These are phyloP conservation scores for Pachliopta kotzebuea DNA, from an alignment of 2,888 invertebrate species.

Conservation along the genomic window DNA sequence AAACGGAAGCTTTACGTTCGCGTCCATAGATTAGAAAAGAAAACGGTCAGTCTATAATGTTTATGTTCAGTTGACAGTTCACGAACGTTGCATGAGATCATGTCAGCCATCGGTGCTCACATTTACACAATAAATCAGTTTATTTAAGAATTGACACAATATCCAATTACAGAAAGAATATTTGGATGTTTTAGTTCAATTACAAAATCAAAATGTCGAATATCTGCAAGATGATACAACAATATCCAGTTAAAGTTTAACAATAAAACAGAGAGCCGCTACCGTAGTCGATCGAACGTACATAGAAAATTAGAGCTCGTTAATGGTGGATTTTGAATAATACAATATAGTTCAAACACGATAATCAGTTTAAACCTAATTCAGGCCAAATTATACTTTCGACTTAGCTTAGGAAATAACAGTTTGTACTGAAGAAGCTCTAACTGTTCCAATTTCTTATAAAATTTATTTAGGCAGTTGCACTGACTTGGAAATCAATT, in stretches of 20 bases:
- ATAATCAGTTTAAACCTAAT: constrained; percentile 7
- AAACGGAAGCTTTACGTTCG: constrained; percentile 51
- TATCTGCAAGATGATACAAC: constrained; percentile 15
- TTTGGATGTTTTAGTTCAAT: constrained; percentile 15
- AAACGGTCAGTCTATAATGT: constrained; percentile 54
- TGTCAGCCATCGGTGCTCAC: constrained; percentile 47
- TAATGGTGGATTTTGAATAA: constrained; percentile 5
- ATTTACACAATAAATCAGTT: constrained; percentile 37
- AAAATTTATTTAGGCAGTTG: constrained; percentile 26
- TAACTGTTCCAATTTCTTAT: constrained; percentile 25
- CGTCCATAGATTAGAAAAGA: constrained; percentile 42
- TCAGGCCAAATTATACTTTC: constrained; percentile 23
- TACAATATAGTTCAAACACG: constrained; percentile 17
- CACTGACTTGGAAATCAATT: constrained; percentile 13
- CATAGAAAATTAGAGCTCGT: constrained; percentile 1
- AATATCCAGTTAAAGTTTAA: background rate
- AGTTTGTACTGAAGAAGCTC: constrained; percentile 31
- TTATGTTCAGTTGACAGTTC: constrained; percentile 45
- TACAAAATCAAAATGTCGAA: constrained; percentile 14
- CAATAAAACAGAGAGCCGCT: constrained; percentile 20
- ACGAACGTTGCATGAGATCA: constrained; percentile 59
- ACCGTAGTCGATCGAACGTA: too few relatives aligned
- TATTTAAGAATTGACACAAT: constrained; percentile 6
- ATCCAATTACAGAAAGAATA: background rate
- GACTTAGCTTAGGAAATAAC: constrained; percentile 29